These are phyloP conservation scores for Stegodyphus mimosarum DNA, from an alignment of 1,140 invertebrate species.

Conservation along the genomic window DNA sequence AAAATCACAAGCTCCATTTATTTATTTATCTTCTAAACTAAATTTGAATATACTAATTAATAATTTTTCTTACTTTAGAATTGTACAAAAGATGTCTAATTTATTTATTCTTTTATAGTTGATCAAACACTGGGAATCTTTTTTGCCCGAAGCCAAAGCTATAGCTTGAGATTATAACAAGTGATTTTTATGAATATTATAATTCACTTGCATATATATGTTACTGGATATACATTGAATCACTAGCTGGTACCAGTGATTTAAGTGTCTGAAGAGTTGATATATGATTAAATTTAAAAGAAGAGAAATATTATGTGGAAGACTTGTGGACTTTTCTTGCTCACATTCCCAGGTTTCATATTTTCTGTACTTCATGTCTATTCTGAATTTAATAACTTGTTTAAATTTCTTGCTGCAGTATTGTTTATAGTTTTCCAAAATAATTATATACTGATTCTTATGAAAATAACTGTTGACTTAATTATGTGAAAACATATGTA, in stretches of 20 bases:
- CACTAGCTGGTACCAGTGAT: constrained; percentile 58
- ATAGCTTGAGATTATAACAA: constrained; percentile 63
- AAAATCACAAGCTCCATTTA: too few species aligned
- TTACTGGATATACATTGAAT: background rate
- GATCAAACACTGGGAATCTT: constrained; percentile 73
- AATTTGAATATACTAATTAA: too few species aligned
- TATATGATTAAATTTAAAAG: constrained; percentile 7
- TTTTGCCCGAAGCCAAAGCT: constrained; percentile 72
- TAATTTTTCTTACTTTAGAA: too few species aligned
- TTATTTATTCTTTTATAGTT: constrained; percentile 65
- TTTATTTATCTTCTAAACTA: too few species aligned
- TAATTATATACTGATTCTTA: constrained; percentile 1
- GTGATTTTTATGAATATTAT: constrained; percentile 6
- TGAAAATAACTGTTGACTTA: constrained; percentile 4
- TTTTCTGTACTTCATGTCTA: background rate
- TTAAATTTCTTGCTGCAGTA: too few species aligned
- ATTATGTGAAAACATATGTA: constrained; percentile 17
- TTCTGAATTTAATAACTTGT: background rate
- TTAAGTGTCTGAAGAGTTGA: background rate
- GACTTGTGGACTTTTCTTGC: constrained; percentile 1
- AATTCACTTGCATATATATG: background rate
- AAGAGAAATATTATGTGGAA: background rate
- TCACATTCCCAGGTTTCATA: constrained; percentile 27
- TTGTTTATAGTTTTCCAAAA: background rate
- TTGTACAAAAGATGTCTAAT: too few species aligned